Evolutionary conservation across 2,797 vertebrate genomes (phyloP).

Genomic region (Spinus pinus): DNA sequence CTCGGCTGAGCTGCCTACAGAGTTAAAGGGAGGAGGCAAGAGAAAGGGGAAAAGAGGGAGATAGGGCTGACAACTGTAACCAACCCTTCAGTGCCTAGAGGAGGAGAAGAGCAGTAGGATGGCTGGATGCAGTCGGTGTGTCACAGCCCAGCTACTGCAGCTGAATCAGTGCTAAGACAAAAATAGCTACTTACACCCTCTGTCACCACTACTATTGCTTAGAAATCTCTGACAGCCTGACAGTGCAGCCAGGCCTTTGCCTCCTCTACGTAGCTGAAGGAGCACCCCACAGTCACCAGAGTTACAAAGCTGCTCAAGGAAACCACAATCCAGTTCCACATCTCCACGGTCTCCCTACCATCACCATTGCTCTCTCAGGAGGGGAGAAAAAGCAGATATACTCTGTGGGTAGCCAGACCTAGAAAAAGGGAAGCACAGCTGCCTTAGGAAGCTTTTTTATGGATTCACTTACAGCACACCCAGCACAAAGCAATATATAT

Average conservation of each 20-base stretch:
- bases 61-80: background rate
- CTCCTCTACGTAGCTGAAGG: background rate
- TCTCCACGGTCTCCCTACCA: background rate
- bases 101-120: background rate
- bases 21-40: background rate
- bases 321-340: background rate
- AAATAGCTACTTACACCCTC: conserved; percentile 39
- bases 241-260: background rate
- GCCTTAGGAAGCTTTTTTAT: background rate
- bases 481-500: background rate
- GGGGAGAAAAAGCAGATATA: background rate
- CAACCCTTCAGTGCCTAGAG: background rate
- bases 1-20: background rate
- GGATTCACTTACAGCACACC: background rate
- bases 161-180: conserved; percentile 56
- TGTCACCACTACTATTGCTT: background rate
- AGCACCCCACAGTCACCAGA: background rate
- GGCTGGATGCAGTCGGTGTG: background rate
- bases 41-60: background rate
- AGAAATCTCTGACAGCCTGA: conserved; percentile 25
- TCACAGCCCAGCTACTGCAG: background rate
- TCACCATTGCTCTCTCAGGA: fast-evolving
- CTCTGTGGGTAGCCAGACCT: background rate
- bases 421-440: background rate
- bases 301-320: background rate